phyloP scores from a whole-genome alignment of 2,888 invertebrate genomes.

The Hyposoter dolosus region DNA sequence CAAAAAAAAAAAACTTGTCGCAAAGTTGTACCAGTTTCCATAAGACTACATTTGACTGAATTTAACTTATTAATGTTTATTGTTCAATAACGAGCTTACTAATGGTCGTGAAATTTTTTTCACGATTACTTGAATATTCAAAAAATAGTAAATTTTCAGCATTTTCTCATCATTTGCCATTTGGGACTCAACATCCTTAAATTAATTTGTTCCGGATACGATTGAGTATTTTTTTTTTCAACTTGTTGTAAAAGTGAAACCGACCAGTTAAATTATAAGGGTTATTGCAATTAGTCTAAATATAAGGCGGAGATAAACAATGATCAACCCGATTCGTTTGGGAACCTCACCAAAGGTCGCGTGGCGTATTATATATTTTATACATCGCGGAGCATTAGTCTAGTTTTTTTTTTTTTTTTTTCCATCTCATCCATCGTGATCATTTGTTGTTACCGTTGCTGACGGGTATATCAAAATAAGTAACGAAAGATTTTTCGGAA shows the following conservation, averaged over 20 bases:
- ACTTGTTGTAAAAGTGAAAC: not conserved
- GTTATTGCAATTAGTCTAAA: not conserved
- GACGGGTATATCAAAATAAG: not conserved
- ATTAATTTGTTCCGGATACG: too few relatives aligned
- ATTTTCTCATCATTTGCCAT: too few relatives aligned
- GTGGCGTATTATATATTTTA: not conserved
- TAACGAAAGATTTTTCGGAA: not conserved
- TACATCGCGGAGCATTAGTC: not conserved
- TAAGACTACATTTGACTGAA: too few relatives aligned
- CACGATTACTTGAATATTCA: too few relatives aligned
- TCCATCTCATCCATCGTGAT: not conserved
- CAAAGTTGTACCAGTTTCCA: too few relatives aligned
- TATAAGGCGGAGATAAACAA: not conserved
- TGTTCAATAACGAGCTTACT: too few relatives aligned
- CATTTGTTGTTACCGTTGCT: not conserved
- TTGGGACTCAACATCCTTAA: too few relatives aligned
- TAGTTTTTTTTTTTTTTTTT: not conserved
- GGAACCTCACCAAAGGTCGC: not conserved
- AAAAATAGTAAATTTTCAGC: too few relatives aligned
- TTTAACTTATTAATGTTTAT: too few relatives aligned
- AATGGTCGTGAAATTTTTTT: too few relatives aligned
- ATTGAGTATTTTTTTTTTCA: too few relatives aligned
- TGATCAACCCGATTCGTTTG: not conserved
- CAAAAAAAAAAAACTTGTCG: too few relatives aligned
- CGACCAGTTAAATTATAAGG: constrained; percentile 1